phyloP scores from a whole-genome alignment of 2,797 vertebrate genomes.

The Sebastes baramenuke region DNA sequence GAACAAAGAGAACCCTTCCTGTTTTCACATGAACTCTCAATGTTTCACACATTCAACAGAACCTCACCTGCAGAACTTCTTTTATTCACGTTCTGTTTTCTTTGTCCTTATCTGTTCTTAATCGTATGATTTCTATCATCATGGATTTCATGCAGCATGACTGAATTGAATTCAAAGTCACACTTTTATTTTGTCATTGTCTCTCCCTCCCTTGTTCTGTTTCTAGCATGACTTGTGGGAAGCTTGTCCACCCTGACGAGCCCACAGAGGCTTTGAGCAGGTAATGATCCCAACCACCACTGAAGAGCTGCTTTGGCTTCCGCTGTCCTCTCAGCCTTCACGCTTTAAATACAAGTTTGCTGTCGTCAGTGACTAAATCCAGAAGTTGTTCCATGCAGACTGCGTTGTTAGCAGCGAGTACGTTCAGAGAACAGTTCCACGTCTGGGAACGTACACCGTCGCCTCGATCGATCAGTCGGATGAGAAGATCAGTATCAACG shows the following conservation, averaged over 20 bases:
- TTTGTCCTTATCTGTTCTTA: neutral
- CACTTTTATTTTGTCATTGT: conserved; percentile 51
- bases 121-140: conserved; percentile 3
- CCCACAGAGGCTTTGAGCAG: conserved; percentile 61
- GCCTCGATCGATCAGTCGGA: neutral
- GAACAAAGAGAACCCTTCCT: neutral
- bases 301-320: conserved; percentile 33
- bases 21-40: neutral
- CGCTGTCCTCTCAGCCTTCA: conserved; percentile 5
- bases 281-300: conserved; percentile 54
- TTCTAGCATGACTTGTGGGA: conserved; percentile 73
- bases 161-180: neutral
- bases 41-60: neutral
- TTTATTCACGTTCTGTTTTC: neutral
- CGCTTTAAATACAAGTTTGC: neutral
- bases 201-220: conserved; percentile 57
- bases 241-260: conserved; percentile 70
- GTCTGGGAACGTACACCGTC: neutral
- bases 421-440: neutral
- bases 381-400: neutral
- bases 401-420: neutral
- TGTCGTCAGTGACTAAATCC: neutral
- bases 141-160: neutral
- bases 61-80: neutral
- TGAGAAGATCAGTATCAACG: conserved; percentile 1